phyloP scores from a whole-genome alignment of 2,113 vertebrate species.

The Hylia prasina region DNA sequence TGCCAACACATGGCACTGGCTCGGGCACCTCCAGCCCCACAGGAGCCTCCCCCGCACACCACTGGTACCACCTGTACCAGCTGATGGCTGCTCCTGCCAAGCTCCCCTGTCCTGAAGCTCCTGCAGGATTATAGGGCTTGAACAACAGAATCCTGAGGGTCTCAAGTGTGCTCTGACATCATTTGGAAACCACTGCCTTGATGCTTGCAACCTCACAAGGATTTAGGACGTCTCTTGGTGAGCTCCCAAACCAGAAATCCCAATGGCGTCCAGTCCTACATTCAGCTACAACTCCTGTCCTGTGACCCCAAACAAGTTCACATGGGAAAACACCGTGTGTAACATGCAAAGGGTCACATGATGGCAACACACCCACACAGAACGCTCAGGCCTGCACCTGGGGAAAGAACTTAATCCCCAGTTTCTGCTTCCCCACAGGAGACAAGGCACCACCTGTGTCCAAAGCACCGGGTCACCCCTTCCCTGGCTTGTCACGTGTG shows the following conservation, averaged over 20 bases:
- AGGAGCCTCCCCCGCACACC: accelerated
- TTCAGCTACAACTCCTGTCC: not conserved
- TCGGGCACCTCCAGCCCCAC: not conserved
- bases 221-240: not conserved
- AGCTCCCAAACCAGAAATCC: not conserved
- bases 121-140: not conserved
- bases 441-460: not conserved
- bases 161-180: not conserved
- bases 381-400: not conserved
- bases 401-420: not conserved
- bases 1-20: not conserved
- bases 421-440: not conserved
- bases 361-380: not conserved
- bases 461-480: not conserved
- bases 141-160: not conserved
- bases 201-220: not conserved
- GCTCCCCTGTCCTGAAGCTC: not conserved
- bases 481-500: not conserved
- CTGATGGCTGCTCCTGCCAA: not conserved
- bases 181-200: not conserved
- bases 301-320: not conserved
- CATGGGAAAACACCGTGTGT: not conserved
- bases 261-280: accelerated
- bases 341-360: not conserved
- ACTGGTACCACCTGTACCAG: not conserved